Percentiles rank a stretch among this genome's conserved stretches.
Conservation (phyloP, 2,888 invertebrate species). For the Melanotus villosus region DNA sequence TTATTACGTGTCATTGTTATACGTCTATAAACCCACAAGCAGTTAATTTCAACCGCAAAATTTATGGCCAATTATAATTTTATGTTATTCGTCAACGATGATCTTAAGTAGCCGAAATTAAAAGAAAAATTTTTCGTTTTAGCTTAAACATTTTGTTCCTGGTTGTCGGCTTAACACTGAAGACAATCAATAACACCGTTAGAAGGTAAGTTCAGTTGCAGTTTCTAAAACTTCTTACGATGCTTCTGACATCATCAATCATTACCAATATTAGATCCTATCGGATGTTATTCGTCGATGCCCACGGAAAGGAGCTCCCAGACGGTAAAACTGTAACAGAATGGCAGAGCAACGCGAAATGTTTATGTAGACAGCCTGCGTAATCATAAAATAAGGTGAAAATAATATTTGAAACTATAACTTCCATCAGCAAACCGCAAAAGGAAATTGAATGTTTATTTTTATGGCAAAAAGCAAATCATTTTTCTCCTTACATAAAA, state of each 20-base stretch:
- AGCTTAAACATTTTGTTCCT: too few relatives aligned
- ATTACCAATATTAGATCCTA: slow-evolving; percentile 30
- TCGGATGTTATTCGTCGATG: slow-evolving; percentile 30
- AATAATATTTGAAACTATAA: too few relatives aligned
- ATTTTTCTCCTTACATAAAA: too few relatives aligned
- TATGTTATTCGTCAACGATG: not conserved
- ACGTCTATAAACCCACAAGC: too few relatives aligned
- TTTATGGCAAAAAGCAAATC: too few relatives aligned
- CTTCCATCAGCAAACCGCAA: too few relatives aligned
- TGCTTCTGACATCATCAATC: slow-evolving; percentile 36
- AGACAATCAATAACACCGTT: slow-evolving; percentile 27
- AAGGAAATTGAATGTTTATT: too few relatives aligned
- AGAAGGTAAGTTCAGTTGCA: slow-evolving; percentile 24
- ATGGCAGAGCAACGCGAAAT: too few relatives aligned
- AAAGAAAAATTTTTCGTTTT: not conserved
- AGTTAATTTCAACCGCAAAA: not conserved
- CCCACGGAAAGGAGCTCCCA: slow-evolving; percentile 4
- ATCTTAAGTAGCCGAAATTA: not conserved
- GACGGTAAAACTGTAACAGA: too few relatives aligned
- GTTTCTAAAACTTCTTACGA: slow-evolving; percentile 20
- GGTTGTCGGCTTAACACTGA: not conserved
- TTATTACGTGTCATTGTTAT: too few relatives aligned
- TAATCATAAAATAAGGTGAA: too few relatives aligned
- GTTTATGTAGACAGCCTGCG: too few relatives aligned
- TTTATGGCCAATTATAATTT: slow-evolving; percentile 4